Percentiles rank a stretch among this genome's conserved stretches.
These are phyloP conservation scores for Myripristis murdjan DNA, from an alignment of 2,797 vertebrate genomes.

Conservation along the genomic window DNA sequence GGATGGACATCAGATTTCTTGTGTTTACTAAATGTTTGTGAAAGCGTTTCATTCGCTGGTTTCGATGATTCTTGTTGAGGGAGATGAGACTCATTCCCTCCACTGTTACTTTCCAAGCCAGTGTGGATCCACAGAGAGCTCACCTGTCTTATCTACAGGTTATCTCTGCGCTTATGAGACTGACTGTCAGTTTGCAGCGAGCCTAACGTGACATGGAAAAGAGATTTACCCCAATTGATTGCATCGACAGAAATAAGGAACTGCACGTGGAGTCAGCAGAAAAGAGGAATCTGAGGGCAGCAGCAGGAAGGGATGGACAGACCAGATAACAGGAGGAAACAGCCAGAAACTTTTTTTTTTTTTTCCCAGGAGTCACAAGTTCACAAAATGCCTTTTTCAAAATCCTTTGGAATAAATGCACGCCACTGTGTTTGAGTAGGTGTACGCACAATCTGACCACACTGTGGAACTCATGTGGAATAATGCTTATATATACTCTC, in stretches of 20 bases:
- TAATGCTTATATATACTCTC: background rate
- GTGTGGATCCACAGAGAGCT: background rate
- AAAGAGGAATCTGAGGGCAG: slow-evolving; percentile 39
- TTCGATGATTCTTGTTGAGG: too few relatives aligned
- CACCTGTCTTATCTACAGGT: background rate
- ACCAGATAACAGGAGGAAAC: slow-evolving; percentile 62
- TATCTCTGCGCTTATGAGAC: background rate
- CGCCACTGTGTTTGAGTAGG: background rate
- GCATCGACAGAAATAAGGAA: slow-evolving; percentile 6
- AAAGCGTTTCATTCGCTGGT: too few relatives aligned
- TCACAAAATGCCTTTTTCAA: slow-evolving; percentile 11
- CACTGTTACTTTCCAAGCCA: background rate
- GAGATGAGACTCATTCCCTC: too few relatives aligned
- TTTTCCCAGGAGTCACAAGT: slow-evolving; percentile 28
- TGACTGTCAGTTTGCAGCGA: background rate
- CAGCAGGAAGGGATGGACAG: slow-evolving; percentile 65
- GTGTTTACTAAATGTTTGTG: too few relatives aligned
- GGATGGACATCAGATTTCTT: too few relatives aligned
- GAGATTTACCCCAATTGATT: slow-evolving; percentile 10
- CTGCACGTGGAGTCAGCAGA: slow-evolving; percentile 25
- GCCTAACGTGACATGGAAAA: background rate
- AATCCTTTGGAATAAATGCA: background rate
- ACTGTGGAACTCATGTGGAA: background rate
- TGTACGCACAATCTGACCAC: slow-evolving; percentile 1
- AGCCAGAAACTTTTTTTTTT: slow-evolving; percentile 17